Base-by-base conservation (phyloP, 2,888 invertebrate species). In the Dolichopus griseipennis region DNA sequence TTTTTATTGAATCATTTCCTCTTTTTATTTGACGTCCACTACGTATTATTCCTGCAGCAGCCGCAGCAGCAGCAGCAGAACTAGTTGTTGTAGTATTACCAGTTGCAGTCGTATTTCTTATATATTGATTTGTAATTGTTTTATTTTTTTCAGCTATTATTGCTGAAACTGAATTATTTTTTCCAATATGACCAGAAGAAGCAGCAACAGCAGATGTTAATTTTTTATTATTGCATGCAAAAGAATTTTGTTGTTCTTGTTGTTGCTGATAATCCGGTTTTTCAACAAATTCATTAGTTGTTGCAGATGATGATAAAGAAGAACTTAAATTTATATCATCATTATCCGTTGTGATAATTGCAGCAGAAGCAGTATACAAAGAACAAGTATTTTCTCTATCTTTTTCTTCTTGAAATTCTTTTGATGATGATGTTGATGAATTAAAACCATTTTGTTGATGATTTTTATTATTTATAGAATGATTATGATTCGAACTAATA, bases 1-100 rank as follows among this genome's bases (percentile, higher is more conserved):
- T 86, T 80, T 93, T 93, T 78, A 93, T 88, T 66, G 87, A 85
- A 73, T 87, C 87, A 75, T 84, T 83, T 71, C 86, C 84, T 65
- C 86, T 76, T 79, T 86, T 81, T 27, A 83, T 76, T 68, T 84
- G 84, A 66, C 84, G 83, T 81, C 64, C 64, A 64, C 33, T 64
- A 64, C 64, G 64, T 37, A 34, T 77, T 68, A 79, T 79, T 18
- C 77, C 77, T 63, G 70, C 52, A 61, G 66, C 33, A 21, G 67
- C 65, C 68, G 43, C 67, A 34, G 41, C 65, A 37, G 64, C 64
- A 27, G 27, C 27, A 27, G 27, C 27, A 34, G 52, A 22, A 21
- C 65, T 34, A 4, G 61, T 41, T 15, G 65, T 65, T 22, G 8
- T 61, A 63, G 20, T 65, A 22, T 21, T 20, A 33, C 12, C n/a